phyloP scores from a whole-genome alignment of 53 echinoderm and acorn worm genomes.

The Arbacia lixula region DNA sequence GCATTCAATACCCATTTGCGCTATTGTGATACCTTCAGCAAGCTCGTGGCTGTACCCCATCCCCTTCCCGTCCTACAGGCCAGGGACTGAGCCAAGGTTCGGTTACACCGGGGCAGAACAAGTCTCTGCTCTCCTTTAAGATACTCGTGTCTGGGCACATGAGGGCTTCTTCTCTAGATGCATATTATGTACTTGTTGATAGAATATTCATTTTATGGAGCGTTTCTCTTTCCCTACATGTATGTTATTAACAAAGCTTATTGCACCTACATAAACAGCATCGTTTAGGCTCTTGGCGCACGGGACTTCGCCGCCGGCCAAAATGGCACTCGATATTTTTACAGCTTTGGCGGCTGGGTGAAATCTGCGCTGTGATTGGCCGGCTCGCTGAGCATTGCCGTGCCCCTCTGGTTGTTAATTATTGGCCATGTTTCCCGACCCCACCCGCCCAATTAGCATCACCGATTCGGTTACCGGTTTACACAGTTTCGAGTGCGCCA shows the following conservation, averaged over 20 bases:
- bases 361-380: conserved; percentile 76
- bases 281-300: conserved; percentile 70
- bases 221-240: no score
- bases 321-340: conserved; percentile 82
- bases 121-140: conserved; percentile 33
- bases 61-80: conserved; percentile 22
- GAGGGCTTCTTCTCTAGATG: conserved; percentile 44
- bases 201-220: conserved; percentile 73
- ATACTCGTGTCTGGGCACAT: conserved; percentile 34
- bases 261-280: conserved; percentile 90
- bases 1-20: conserved; percentile 72
- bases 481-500: conserved; percentile 62
- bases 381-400: conserved; percentile 47
- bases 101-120: conserved; percentile 38
- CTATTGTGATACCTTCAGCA: conserved; percentile 58
- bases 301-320: conserved; percentile 69
- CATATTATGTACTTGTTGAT: conserved; percentile 79
- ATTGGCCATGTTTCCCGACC: conserved; percentile 77
- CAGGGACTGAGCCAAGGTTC: conserved; percentile 27
- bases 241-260: conserved; percentile 90
- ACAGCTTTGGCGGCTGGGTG: conserved; percentile 83
- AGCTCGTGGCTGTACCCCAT: conserved; percentile 32
- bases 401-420: conserved; percentile 90
- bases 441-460: conserved; percentile 89
- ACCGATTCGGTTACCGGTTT: conserved; percentile 80